Base-by-base conservation (phyloP, 2,888 invertebrate species). In the Cerastoderma edule region DNA sequence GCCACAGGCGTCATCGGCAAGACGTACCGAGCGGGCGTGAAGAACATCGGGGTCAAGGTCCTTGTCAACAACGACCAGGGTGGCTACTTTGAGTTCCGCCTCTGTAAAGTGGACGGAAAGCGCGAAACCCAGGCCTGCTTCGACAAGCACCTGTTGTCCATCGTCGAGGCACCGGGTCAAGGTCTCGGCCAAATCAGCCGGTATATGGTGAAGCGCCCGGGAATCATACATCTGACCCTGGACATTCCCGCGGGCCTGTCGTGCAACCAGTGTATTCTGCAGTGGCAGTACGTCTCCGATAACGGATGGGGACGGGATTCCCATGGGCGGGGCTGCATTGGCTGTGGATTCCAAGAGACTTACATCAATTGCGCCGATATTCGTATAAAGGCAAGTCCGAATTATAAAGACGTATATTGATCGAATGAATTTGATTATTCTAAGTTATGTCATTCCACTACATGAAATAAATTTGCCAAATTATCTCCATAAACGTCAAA, bases 281-380 rank as follows among this genome's bases (percentile, higher is more conserved):
- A 97, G 90, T 97, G 97, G 97, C 95, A 96, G 84, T 97, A 97
- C 92, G 94, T 96, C 70, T 97, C 97, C 56, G 97, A 69, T 30
- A 81, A 81, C 67, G 72, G 72, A 32, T 73, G 71, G 67, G 81
- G 81, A 24, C 67, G 72, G 10, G 72, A 72, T 22, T 39, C 48
- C 19, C 32, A 27, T 22, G 81, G 81, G 5, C 48, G 33, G 10
- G 73, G 75, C 0, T 81, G 81, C 56, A 19, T 75, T 1, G 81
- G 81, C 2, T 81, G 81, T 57, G 81, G 81, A 0, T 54, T 32
- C 1, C 81, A 81, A 32, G 81, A 81, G 39, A 75, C 75, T 0
- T 81, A 60, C 48, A 60, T 81, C 30, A 81, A 81, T 63, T 81
- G 81, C 35, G 81, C 81, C 33, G 81, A 81, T 53, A 75, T 81